phyloP scores from a whole-genome alignment of 2,113 vertebrate species.

The Prolemur simus region DNA sequence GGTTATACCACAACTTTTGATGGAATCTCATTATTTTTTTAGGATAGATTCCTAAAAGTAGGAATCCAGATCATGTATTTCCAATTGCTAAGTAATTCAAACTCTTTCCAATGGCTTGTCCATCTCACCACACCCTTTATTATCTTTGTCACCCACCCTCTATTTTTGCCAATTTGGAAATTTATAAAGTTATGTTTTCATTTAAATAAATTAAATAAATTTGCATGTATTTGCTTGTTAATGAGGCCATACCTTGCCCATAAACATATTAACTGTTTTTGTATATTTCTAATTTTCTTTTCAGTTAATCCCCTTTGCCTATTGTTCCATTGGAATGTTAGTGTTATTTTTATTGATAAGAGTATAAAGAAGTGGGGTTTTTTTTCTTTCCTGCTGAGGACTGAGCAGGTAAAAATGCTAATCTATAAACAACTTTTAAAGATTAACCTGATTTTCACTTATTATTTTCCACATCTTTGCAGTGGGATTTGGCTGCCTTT shows the following conservation, averaged over 20 bases:
- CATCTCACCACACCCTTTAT: not conserved
- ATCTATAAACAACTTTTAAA: constrained; percentile 52
- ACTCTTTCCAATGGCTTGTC: not conserved
- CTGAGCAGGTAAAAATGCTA: constrained; percentile 17
- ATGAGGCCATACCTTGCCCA: not conserved
- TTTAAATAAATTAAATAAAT: not conserved
- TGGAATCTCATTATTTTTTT: not conserved
- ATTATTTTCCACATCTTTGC: not conserved
- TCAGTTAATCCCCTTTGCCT: constrained; percentile 7
- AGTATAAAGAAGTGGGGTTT: not conserved
- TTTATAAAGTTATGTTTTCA: not conserved
- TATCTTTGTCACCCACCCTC: not conserved
- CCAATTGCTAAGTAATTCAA: not conserved
- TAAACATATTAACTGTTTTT: not conserved
- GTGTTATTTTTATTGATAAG: constrained; percentile 46
- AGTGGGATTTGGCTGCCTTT: not conserved
- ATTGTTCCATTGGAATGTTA: constrained; percentile 17
- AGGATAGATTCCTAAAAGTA: not conserved
- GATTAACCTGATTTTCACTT: constrained; percentile 26
- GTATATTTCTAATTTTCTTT: not conserved
- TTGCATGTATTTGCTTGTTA: constrained; percentile 13
- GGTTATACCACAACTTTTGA: not conserved
- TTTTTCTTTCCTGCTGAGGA: constrained; percentile 1
- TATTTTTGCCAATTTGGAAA: not conserved
- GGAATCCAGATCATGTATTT: not conserved